A percentile compares a stretch with the other conserved stretches of the same genome.
phyloP scores from a whole-genome alignment of 1,140 invertebrate genomes.

The Matsumurasca onukii region DNA sequence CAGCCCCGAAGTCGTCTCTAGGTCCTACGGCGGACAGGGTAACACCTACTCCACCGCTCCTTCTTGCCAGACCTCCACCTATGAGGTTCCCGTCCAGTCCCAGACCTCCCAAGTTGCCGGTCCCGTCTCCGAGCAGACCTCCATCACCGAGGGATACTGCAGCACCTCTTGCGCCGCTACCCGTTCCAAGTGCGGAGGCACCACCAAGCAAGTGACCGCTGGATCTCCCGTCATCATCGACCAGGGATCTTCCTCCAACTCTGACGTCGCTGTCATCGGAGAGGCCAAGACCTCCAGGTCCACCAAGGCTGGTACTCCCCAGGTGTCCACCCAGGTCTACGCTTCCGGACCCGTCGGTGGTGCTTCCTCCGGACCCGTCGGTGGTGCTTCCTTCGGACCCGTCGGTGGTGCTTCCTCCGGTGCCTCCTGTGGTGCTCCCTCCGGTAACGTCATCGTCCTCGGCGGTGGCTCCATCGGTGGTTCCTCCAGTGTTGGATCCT shows the following conservation, averaged over 20 bases:
- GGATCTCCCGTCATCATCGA: constrained; percentile 7
- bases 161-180: constrained; percentile 10
- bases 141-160: constrained; percentile 3
- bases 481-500: background rate
- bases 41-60: background rate
- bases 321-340: background rate
- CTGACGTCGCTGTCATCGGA: background rate
- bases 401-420: background rate
- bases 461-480: background rate
- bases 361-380: background rate
- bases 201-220: constrained; percentile 14
- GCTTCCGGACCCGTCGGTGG: background rate
- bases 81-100: constrained; percentile 2
- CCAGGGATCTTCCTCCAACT: background rate
- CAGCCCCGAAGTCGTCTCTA: background rate
- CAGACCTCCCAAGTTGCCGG: background rate
- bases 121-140: background rate
- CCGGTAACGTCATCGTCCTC: background rate
- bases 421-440: background rate
- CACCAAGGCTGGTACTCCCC: constrained; percentile 10
- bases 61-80: constrained; percentile 14
- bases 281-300: background rate
- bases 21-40: background rate
- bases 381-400: background rate
- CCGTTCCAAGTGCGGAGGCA: constrained; percentile 3